These are phyloP conservation scores for Halictus ligatus DNA, from an alignment of 2,888 invertebrate species.

Conservation along the genomic window DNA sequence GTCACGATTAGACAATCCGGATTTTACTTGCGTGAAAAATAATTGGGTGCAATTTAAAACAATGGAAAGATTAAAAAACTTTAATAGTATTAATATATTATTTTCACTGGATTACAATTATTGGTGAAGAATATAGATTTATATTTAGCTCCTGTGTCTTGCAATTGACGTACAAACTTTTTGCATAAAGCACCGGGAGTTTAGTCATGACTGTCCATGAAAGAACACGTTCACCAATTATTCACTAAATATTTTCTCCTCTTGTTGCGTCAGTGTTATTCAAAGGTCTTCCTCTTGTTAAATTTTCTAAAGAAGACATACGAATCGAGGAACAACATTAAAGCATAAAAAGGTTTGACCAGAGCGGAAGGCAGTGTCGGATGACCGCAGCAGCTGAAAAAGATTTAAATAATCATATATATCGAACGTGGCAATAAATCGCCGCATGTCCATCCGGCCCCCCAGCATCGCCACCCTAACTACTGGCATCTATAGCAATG, in stretches of 20 bases:
- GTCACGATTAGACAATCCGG: no score
- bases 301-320: neutral
- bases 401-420: conserved; percentile 80
- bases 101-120: no score
- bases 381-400: conserved; percentile 53
- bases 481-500: conserved; percentile 76
- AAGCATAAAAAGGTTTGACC: neutral
- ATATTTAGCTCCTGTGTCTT: no score
- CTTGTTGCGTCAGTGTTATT: neutral
- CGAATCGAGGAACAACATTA: neutral
- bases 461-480: conserved; percentile 75
- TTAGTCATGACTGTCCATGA: no score
- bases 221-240: neutral
- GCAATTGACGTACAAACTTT: no score
- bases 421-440: conserved; percentile 78
- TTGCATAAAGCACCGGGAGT: no score
- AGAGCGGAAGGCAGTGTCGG: conserved; percentile 33
- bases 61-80: no score
- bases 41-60: no score
- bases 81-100: no score
- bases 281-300: neutral
- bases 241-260: neutral
- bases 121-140: no score
- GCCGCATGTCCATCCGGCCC: conserved; percentile 74
- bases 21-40: no score